Evolutionary conservation across 2,888 invertebrate species (phyloP), one percentile per base, ranked within the genome.

Genomic region (Ellobium chinense): DNA sequence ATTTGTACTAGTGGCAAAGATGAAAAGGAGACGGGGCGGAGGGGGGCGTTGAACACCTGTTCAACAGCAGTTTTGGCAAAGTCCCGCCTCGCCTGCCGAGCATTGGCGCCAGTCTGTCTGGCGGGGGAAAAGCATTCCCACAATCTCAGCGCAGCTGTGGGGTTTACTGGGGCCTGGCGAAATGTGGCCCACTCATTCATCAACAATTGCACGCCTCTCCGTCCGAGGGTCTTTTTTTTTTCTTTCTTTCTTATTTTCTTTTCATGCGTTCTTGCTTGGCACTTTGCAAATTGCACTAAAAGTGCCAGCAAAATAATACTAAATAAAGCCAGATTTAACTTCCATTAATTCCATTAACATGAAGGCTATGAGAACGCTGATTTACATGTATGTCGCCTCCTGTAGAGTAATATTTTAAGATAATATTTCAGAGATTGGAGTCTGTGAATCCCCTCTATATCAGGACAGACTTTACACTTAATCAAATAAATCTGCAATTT

Each of bases 61-160:
- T 69, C 60, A 36, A 63, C 68, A 36, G 54, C 18, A 29, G 21
- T 73, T 72, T 29, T 29, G 62, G 46, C 60, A 37, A 37, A 21
- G 75, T 34, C 60, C n/a, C 29, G 56, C 31, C 63, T 39, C 60
- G 34, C 69, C 29, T 37, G 69, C 34, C 60, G 74, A 68, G 34
- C 18, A 18, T 60, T 76, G 83, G 83, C 83, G 83, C 83, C 83
- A 79, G 78, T 34, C 78, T 76, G 83, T 83, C 83, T 83, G 83
- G 76, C 75, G 27, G 24, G 73, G 18, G 46, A 18, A 7, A 46
- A 46, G 46, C 46, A 46, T 46, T 46, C 46, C 46, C 46, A 46
- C 46, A 46, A 46, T 46, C 46, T 46, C 9, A 46, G 46, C 46
- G 46, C 46, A 46, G 46, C 46, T 46, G 46, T 46, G 46, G 9